These are phyloP conservation scores for Archaeoteleia sp. DNA, from an alignment of 2,888 invertebrate genomes.

Conservation along the genomic window DNA sequence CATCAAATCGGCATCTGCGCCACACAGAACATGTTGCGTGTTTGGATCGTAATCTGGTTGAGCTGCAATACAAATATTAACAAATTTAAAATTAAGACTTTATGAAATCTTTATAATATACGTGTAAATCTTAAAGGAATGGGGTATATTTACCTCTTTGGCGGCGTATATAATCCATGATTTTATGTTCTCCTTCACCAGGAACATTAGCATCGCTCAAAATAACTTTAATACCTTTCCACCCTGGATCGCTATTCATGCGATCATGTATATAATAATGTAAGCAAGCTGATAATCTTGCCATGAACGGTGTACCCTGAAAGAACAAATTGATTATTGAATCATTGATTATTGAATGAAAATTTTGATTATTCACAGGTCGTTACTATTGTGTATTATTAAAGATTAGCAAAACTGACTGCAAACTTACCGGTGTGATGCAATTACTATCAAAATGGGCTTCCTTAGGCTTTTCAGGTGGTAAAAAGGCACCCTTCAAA, in stretches of 20 bases:
- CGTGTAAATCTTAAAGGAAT: no score
- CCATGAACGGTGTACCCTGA: slow-evolving; percentile 98
- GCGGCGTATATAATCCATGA: slow-evolving; percentile 98
- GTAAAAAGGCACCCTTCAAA: slow-evolving; percentile 84
- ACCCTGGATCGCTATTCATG: slow-evolving; percentile 94
- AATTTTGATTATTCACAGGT: slow-evolving; percentile 4
- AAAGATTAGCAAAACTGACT: no score
- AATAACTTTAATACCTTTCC: slow-evolving; percentile 95
- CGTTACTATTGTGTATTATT: no score
- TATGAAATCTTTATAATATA: no score
- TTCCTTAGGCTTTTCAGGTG: slow-evolving; percentile 91
- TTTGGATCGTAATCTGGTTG: slow-evolving; percentile 98
- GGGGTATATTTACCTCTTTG: slow-evolving; percentile 84
- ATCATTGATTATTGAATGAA: background rate
- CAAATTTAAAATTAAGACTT: no score
- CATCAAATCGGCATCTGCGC: slow-evolving; percentile 98
- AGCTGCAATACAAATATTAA: slow-evolving; percentile 76
- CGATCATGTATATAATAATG: slow-evolving; percentile 93
- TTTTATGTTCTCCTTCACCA: slow-evolving; percentile 99
- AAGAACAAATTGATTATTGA: slow-evolving; percentile 19
- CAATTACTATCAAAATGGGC: slow-evolving; percentile 99
- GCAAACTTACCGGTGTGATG: slow-evolving; percentile 89
- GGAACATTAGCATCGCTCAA: slow-evolving; percentile 99
- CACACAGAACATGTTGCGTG: slow-evolving; percentile 97
- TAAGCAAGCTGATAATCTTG: slow-evolving; percentile 88